Evolutionary conservation across 2,888 invertebrate genomes (phyloP).

Genomic region (Nephrocerus scutellatus): DNA sequence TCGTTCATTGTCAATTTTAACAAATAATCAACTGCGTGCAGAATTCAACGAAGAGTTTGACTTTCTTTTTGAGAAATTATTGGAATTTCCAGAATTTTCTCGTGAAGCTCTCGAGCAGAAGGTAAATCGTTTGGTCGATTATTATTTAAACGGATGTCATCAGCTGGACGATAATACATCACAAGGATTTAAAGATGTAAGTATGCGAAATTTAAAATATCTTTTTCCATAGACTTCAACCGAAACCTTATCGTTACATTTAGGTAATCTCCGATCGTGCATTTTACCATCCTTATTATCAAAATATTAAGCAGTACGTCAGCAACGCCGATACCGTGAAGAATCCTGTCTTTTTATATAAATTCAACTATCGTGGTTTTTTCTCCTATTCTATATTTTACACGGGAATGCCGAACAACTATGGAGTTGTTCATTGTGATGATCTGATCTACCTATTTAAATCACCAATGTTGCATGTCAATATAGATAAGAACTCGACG

Average conservation of each 20-base stretch:
- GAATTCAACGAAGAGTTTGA: slow-evolving; percentile 39
- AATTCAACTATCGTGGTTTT: slow-evolving; percentile 49
- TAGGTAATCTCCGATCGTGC: slow-evolving; percentile 50
- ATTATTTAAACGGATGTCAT: slow-evolving; percentile 35
- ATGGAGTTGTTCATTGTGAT: slow-evolving; percentile 51
- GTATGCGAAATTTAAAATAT: slow-evolving; percentile 2
- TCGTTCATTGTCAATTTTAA: slow-evolving; percentile 43
- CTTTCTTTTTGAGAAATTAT: slow-evolving; percentile 31
- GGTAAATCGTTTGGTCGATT: slow-evolving; percentile 25
- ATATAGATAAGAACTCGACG: slow-evolving; percentile 34
- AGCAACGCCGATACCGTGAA: slow-evolving; percentile 25
- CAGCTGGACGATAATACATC: slow-evolving; percentile 31
- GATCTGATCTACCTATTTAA: slow-evolving; percentile 51
- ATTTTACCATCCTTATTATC: slow-evolving; percentile 49
- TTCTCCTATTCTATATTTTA: slow-evolving; percentile 47
- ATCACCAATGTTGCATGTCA: slow-evolving; percentile 45
- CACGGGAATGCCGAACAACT: slow-evolving; percentile 35
- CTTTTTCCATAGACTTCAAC: background rate
- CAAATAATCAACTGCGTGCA: slow-evolving; percentile 29
- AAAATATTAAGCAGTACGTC: slow-evolving; percentile 34
- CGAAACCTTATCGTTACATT: background rate
- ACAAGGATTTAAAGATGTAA: slow-evolving; percentile 35
- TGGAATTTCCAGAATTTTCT: slow-evolving; percentile 35
- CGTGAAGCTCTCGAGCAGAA: slow-evolving; percentile 17
- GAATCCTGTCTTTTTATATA: slow-evolving; percentile 49